Percentiles rank a stretch among this genome's conserved stretches.
These are phyloP conservation scores for Campoplex capitator DNA, from an alignment of 2,888 invertebrate species.

Conservation along the genomic window DNA sequence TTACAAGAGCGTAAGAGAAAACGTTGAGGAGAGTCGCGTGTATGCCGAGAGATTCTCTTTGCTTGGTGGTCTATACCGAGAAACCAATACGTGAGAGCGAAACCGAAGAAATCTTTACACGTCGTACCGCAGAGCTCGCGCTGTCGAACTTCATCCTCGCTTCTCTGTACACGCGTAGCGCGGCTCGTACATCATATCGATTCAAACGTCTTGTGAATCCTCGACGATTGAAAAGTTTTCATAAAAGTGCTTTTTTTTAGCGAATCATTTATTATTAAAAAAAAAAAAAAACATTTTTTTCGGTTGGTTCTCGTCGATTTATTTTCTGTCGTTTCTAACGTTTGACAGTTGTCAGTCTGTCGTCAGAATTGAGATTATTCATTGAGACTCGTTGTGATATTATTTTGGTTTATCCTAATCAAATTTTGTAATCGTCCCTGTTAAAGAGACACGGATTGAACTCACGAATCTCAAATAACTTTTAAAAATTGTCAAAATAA, in stretches of 20 bases:
- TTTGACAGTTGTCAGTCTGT: constrained; percentile 2
- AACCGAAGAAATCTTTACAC: constrained; percentile 62
- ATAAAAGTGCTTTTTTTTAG: not conserved
- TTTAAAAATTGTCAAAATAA: not conserved
- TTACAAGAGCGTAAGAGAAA: constrained; percentile 50
- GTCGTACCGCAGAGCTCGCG: constrained; percentile 51
- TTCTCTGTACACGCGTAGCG: constrained; percentile 32
- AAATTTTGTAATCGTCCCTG: no score
- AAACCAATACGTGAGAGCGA: constrained; percentile 57
- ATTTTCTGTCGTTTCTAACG: not conserved
- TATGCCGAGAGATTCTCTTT: constrained; percentile 47
- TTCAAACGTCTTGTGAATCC: constrained; percentile 1
- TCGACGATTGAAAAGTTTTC: not conserved
- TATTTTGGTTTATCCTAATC: no score
- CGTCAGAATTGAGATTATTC: not conserved
- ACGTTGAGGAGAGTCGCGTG: constrained; percentile 59
- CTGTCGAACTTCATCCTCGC: constrained; percentile 58
- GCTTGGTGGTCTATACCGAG: constrained; percentile 55
- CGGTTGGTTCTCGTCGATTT: not conserved
- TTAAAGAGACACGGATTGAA: no score
- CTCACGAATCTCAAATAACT: not conserved
- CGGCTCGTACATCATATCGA: constrained; percentile 22
- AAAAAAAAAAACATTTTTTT: not conserved
- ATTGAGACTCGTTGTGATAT: not conserved
- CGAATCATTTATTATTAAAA: not conserved